phyloP scores from a whole-genome alignment of 2,113 vertebrate genomes.

The Fukomys damarensis region DNA sequence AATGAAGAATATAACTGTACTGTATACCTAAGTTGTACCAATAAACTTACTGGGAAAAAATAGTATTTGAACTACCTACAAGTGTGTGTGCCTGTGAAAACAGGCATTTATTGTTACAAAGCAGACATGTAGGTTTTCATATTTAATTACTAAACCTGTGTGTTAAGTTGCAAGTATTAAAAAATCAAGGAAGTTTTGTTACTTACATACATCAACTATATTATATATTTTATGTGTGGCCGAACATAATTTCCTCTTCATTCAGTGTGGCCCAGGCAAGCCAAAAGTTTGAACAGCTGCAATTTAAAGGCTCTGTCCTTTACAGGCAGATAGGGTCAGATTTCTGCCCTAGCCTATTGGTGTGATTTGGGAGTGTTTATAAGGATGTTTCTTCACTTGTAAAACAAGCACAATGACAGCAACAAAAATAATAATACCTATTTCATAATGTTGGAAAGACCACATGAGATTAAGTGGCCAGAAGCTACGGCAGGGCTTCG shows the following conservation, averaged over 20 bases:
- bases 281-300: background rate
- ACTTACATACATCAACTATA: background rate
- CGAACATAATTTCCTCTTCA: background rate
- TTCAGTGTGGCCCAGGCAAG: background rate
- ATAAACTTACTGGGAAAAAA: too few species aligned
- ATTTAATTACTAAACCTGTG: background rate
- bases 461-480: background rate
- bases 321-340: background rate
- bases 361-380: background rate
- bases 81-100: background rate
- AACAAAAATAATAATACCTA: background rate
- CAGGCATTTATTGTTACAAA: background rate
- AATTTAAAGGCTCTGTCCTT: background rate
- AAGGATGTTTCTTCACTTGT: conserved; percentile 1
- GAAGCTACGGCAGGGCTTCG: background rate
- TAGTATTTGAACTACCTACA: background rate
- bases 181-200: background rate
- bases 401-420: background rate
- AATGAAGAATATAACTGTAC: too few species aligned
- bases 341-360: background rate
- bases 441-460: background rate
- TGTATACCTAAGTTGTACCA: too few species aligned
- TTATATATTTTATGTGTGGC: background rate
- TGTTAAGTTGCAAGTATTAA: background rate
- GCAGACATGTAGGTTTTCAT: background rate